These are phyloP conservation scores for Dynastes grantii DNA, from an alignment of 2,888 invertebrate genomes.

Conservation along the genomic window DNA sequence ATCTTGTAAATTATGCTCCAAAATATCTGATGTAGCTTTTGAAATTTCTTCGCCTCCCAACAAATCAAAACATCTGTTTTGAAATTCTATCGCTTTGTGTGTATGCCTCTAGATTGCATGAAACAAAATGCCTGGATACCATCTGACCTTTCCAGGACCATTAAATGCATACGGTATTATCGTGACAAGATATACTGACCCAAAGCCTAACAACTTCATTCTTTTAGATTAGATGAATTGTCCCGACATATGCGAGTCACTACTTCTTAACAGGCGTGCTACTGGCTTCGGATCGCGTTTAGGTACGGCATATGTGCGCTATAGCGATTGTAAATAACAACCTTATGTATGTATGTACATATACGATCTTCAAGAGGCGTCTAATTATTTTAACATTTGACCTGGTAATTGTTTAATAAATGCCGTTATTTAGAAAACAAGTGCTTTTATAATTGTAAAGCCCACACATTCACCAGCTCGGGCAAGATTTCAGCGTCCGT, in stretches of 20 bases:
- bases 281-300: not conserved
- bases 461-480: slow-evolving; percentile 33
- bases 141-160: slow-evolving; percentile 16
- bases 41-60: not conserved
- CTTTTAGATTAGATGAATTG: not conserved
- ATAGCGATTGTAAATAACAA: not conserved
- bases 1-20: too few species aligned
- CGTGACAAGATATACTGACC: slow-evolving; percentile 2
- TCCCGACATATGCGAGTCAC: not conserved
- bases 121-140: slow-evolving; percentile 2
- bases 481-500: slow-evolving; percentile 41
- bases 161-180: not conserved
- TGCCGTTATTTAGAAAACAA: slow-evolving; percentile 46
- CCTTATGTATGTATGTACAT: not conserved
- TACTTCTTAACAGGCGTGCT: not conserved
- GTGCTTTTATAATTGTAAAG: slow-evolving; percentile 44
- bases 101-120: not conserved
- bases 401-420: slow-evolving; percentile 46
- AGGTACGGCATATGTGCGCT: not conserved
- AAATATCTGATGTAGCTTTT: not conserved
- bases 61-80: slow-evolving; percentile 4
- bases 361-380: not conserved
- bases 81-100: slow-evolving; percentile 5
- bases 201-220: not conserved
- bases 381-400: slow-evolving; percentile 41